These are phyloP conservation scores for Phocides pigmalion DNA, from an alignment of 1,140 invertebrate genomes.

Conservation along the genomic window DNA sequence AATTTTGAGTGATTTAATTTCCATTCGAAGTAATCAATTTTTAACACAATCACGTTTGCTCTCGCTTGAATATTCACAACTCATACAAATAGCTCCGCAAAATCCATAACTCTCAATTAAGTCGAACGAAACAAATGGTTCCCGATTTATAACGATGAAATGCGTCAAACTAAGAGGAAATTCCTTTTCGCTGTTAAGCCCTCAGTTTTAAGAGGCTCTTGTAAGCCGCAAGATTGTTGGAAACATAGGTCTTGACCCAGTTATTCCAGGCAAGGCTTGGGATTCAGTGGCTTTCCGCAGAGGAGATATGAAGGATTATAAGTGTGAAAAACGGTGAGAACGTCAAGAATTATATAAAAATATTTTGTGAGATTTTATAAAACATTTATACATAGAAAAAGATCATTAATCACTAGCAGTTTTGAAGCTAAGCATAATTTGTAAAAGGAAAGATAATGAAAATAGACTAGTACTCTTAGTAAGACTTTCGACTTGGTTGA, in stretches of 20 bases:
- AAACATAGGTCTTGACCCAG: slow-evolving; percentile 30
- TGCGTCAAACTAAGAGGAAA: slow-evolving; percentile 27
- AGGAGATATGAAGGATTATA: slow-evolving; percentile 21
- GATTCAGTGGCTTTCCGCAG: slow-evolving; percentile 7
- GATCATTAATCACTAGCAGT: not conserved
- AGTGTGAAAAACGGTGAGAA: not conserved
- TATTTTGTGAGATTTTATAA: no score
- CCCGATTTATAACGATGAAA: slow-evolving; percentile 23
- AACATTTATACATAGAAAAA: not conserved
- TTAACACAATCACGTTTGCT: slow-evolving; percentile 7
- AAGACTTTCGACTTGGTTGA: no score
- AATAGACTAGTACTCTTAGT: no score
- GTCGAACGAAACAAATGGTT: slow-evolving; percentile 16
- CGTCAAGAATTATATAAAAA: not conserved
- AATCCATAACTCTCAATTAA: slow-evolving; percentile 29
- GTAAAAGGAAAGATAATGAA: no score
- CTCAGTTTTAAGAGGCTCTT: slow-evolving; percentile 28
- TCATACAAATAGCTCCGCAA: slow-evolving; percentile 13
- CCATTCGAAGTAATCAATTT: no score
- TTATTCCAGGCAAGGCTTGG: slow-evolving; percentile 22
- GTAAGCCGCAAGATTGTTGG: slow-evolving; percentile 29
- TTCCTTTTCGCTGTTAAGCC: slow-evolving; percentile 22
- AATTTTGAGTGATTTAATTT: no score
- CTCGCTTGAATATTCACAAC: slow-evolving; percentile 14
- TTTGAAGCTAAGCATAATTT: no score